Base-by-base conservation (phyloP, 1,140 invertebrate species). In the Maniola jurtina region DNA sequence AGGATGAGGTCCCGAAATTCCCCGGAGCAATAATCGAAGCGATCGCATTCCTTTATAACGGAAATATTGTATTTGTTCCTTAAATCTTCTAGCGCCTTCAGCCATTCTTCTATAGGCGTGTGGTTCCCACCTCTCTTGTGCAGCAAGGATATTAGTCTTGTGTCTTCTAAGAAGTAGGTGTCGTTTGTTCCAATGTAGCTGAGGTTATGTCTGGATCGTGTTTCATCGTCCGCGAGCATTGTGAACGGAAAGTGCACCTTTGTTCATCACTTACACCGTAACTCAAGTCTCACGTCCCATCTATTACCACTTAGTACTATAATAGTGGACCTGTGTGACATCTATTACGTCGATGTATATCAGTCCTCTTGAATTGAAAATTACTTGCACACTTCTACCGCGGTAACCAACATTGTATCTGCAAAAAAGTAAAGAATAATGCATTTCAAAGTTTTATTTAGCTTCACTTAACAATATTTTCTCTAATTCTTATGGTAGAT, bases 61-160 rank as follows among this genome's bases (percentile, higher is more conserved):
- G 86, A 83, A 47, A 88, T 85, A 63, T 88, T 88, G 61, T 81
- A 85, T 72, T 74, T 82, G 48, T 70, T 87, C 25, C 84, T 71
- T 72, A 76, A 79, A 61, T 79, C 79, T 57, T 86, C 84, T 14
- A 90, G 61, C 9, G 71, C 78, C 65, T 72, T 76, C 11, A 90
- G 61, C 6, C 80, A 75, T 50, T 88, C 83, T 33, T 75, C 80
- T 11, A 90, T 77, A 64, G 71, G 66, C 14, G 73, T 86, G 42
- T 82, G 73, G 59, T 90, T 88, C 34, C 67, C 65, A 5, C 77
- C 78, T 66, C 72, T 79, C n/a, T 82, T 66, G 55, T 83, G 81
- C 1, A 89, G 68, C n/a, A 89, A 67, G 0, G 83, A 82, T 45
- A 81, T 73, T 34, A 89, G 68, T 33, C 75, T 69, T 3, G 83